phyloP scores from a whole-genome alignment of 2,888 invertebrate species.

The Parasteatoda lunata region DNA sequence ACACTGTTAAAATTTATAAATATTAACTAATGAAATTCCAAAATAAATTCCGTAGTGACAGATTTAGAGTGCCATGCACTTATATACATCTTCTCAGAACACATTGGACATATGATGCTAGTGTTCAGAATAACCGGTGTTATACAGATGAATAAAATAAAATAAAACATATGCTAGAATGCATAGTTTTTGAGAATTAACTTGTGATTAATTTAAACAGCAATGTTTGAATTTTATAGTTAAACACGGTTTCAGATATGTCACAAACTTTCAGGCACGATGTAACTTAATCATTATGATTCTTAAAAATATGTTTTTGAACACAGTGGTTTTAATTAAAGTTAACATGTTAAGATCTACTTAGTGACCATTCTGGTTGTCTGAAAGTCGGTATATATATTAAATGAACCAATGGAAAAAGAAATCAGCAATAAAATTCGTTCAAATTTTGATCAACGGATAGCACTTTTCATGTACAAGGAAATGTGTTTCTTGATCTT shows the following conservation, averaged over 20 bases:
- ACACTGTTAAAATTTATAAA: not conserved
- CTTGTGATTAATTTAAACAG: not conserved
- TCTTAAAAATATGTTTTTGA: no score
- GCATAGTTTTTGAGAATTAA: conserved; percentile 51
- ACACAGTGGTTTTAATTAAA: no score
- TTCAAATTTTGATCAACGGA: no score
- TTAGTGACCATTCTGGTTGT: no score
- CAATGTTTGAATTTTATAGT: not conserved
- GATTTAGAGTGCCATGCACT: conserved; percentile 69
- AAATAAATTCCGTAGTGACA: conserved; percentile 43
- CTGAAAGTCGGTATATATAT: no score
- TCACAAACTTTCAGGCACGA: not conserved
- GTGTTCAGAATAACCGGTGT: conserved; percentile 61
- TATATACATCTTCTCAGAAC: conserved; percentile 61
- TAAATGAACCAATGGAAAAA: no score
- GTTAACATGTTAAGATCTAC: no score
- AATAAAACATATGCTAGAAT: conserved; percentile 10
- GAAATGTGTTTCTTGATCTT: no score
- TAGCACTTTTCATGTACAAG: no score
- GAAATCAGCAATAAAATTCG: no score
- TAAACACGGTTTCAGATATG: conserved; percentile 7
- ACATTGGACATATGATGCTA: conserved; percentile 56
- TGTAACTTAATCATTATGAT: no score
- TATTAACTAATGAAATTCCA: conserved; percentile 38
- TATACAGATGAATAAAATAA: not conserved